Evolutionary conservation across 2,888 invertebrate species (phyloP).

Genomic region (Perizoma flavofasciatum): DNA sequence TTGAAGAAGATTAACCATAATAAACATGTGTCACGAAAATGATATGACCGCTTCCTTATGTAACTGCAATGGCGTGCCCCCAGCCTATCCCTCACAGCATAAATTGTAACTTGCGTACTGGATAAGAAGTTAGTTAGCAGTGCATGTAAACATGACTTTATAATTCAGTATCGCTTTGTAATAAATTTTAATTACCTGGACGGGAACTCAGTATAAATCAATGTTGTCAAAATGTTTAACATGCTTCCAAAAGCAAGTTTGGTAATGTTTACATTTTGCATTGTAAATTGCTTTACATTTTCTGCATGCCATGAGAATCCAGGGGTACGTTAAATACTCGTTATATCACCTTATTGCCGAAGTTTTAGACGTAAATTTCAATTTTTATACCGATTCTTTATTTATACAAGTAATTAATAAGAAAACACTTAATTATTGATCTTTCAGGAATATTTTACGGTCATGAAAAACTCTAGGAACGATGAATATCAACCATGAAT

Average conservation of each 20-base stretch:
- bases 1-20: no score
- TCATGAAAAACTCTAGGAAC: no score
- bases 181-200: constrained; percentile 31
- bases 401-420: no score
- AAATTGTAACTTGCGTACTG: constrained; percentile 29
- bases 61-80: constrained; percentile 47
- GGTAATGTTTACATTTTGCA: constrained; percentile 4
- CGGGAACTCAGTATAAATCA: constrained; percentile 19
- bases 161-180: constrained; percentile 27
- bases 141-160: constrained; percentile 40
- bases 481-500: no score
- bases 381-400: no score
- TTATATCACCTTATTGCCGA: no score
- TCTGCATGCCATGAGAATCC: no score
- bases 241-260: constrained; percentile 4
- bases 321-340: no score
- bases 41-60: constrained; percentile 24
- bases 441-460: no score
- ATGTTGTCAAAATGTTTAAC: constrained; percentile 21
- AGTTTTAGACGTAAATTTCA: no score
- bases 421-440: no score
- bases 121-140: constrained; percentile 43
- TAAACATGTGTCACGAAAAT: no score
- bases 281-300: not conserved
- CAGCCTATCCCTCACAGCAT: constrained; percentile 42